Conservation (phyloP, 2,797 vertebrate species). For the Acanthurus lineatus region DNA sequence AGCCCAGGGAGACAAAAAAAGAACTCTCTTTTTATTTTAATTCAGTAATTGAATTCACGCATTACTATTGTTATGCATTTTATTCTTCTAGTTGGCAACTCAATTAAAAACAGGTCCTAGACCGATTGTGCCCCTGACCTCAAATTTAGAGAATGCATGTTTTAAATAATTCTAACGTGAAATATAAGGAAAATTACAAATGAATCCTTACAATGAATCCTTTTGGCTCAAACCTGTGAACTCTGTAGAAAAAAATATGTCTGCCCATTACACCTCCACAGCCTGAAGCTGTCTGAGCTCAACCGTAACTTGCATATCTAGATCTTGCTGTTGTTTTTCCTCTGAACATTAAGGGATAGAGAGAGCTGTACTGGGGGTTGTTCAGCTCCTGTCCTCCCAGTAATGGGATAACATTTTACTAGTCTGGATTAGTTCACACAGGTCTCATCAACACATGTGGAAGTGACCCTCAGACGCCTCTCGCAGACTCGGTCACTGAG, state of each 20-base stretch:
- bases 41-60: too few species aligned
- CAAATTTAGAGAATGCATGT: too few species aligned
- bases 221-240: background rate
- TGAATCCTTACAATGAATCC: background rate
- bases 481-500: slow-evolving; percentile 37
- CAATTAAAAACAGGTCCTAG: too few species aligned
- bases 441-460: slow-evolving; percentile 77
- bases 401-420: slow-evolving; percentile 79
- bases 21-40: background rate
- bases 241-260: background rate
- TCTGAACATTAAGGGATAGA: slow-evolving; percentile 23
- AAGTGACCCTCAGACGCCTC: slow-evolving; percentile 72
- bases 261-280: background rate
- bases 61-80: too few species aligned
- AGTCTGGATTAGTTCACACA: slow-evolving; percentile 79
- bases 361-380: slow-evolving; percentile 21
- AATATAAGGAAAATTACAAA: background rate
- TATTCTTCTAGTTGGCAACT: too few species aligned
- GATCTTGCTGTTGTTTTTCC: background rate
- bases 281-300: background rate
- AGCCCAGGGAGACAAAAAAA: too few species aligned
- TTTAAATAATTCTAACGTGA: too few species aligned
- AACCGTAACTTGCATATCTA: background rate
- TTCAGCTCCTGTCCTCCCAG: slow-evolving; percentile 65
- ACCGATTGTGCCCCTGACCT: too few species aligned